These are phyloP conservation scores for Drosophila murphyi DNA, from an alignment of 1,140 invertebrate genomes.

Conservation along the genomic window DNA sequence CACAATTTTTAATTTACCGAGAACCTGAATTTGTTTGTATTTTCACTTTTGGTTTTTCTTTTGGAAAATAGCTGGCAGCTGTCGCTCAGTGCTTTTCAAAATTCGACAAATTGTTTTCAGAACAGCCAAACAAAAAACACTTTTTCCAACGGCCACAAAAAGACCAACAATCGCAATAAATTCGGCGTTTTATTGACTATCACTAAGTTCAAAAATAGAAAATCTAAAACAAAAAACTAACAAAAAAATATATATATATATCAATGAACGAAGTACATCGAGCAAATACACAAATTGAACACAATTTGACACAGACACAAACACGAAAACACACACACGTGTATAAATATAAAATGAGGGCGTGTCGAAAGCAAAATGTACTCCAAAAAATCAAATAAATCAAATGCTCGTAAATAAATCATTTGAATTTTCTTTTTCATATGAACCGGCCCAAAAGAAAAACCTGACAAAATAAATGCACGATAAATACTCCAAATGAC, in stretches of 20 bases:
- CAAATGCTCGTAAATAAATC: conserved; percentile 83
- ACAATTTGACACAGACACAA: conserved; percentile 33
- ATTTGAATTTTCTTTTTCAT: conserved; percentile 81
- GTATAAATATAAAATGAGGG: conserved; percentile 41
- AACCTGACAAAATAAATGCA: conserved; percentile 80
- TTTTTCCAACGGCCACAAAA: background rate
- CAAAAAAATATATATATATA: conserved; percentile 39
- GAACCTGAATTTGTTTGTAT: background rate
- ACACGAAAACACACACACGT: too few species aligned
- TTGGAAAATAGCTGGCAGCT: conserved; percentile 12
- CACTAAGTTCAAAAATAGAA: conserved; percentile 40
- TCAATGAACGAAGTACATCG: conserved; percentile 23
- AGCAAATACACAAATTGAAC: conserved; percentile 59
- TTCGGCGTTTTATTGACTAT: conserved; percentile 69
- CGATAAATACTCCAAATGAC: conserved; percentile 72
- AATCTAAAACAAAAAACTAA: too few species aligned
- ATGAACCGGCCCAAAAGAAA: conserved; percentile 67
- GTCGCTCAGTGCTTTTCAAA: conserved; percentile 19
- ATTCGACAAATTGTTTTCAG: conserved; percentile 31
- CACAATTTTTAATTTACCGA: conserved; percentile 15
- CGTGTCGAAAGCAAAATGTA: conserved; percentile 44
- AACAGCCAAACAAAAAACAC: conserved; percentile 8
- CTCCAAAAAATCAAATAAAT: conserved; percentile 79
- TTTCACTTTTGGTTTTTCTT: background rate
- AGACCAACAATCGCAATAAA: background rate